phyloP scores from a whole-genome alignment of 2,888 invertebrate genomes.

The Oscheius sp. region DNA sequence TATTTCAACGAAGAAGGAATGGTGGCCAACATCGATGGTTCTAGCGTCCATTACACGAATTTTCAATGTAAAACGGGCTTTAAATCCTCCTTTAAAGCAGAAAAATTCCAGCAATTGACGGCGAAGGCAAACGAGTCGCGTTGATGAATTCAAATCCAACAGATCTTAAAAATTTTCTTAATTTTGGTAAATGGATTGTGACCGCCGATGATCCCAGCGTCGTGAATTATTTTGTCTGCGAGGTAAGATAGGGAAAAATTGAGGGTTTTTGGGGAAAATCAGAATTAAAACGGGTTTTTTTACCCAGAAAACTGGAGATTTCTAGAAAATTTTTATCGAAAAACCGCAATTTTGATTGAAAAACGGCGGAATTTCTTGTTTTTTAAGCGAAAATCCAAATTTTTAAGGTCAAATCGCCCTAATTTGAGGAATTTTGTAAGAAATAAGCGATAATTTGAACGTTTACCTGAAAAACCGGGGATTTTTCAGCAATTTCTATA shows the following conservation, averaged over 20 bases:
- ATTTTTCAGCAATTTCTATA: no score
- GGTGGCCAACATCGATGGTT: not conserved
- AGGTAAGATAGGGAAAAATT: not conserved
- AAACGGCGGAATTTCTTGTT: no score
- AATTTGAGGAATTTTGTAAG: no score
- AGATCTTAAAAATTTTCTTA: not conserved
- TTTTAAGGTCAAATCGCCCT: no score
- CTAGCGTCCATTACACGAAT: not conserved
- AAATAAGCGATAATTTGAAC: no score
- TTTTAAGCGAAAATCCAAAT: no score
- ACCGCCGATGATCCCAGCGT: not conserved
- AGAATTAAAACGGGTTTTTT: no score
- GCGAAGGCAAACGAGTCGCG: not conserved
- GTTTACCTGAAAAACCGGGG: no score
- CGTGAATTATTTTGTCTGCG: constrained; percentile 2
- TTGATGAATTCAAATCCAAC: not conserved
- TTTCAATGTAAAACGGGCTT: not conserved
- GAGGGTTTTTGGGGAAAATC: not conserved
- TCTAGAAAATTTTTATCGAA: no score
- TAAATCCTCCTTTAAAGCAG: not conserved
- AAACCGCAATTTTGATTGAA: no score
- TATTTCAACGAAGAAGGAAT: not conserved
- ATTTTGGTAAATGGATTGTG: constrained; percentile 12
- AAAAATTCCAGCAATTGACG: not conserved
- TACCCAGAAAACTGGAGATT: no score